A percentile compares a stretch with the other conserved stretches of the same genome.
Conservation (phyloP, 1,140 invertebrate genomes). For the Grapholita molesta region DNA sequence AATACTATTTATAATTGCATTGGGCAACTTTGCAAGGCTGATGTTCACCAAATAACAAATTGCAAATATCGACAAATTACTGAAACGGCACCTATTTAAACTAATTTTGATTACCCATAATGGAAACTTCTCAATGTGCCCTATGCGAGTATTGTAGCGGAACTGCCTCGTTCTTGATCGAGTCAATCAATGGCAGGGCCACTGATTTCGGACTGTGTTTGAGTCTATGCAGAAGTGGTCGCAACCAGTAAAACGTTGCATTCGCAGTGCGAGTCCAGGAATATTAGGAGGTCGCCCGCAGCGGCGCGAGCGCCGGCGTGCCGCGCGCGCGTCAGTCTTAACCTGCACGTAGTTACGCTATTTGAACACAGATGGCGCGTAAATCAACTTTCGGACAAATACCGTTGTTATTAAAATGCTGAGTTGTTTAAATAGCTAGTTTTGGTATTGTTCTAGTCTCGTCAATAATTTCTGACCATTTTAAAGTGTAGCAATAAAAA, state of each 20-base stretch:
- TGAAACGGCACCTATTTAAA: background rate
- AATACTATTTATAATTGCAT: too few relatives aligned
- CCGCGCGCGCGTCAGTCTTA: conserved; percentile 60
- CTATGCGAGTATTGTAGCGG: conserved; percentile 84
- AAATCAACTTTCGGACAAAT: background rate
- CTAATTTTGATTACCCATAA: conserved; percentile 57
- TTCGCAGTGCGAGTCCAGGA: conserved; percentile 95
- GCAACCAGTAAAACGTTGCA: conserved; percentile 86
- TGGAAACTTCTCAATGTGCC: conserved; percentile 80
- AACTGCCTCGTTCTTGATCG: conserved; percentile 91
- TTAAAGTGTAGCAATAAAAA: too few relatives aligned
- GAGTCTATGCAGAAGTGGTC: conserved; percentile 90
- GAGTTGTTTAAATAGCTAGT: too few relatives aligned
- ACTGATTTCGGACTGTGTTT: conserved; percentile 86
- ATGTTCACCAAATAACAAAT: too few relatives aligned
- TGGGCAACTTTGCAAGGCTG: too few relatives aligned
- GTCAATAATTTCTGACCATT: too few relatives aligned
- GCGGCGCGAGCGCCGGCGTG: conserved; percentile 88
- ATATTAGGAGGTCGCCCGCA: conserved; percentile 88
- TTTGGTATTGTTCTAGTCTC: too few relatives aligned
- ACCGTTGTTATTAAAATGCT: too few relatives aligned
- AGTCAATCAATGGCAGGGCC: conserved; percentile 84
- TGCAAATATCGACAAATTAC: conserved; percentile 35
- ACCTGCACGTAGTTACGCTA: conserved; percentile 30
- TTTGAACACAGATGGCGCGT: background rate